Evolutionary conservation across 2,888 invertebrate species (phyloP).

Genomic region (Drosophila algonquin): DNA sequence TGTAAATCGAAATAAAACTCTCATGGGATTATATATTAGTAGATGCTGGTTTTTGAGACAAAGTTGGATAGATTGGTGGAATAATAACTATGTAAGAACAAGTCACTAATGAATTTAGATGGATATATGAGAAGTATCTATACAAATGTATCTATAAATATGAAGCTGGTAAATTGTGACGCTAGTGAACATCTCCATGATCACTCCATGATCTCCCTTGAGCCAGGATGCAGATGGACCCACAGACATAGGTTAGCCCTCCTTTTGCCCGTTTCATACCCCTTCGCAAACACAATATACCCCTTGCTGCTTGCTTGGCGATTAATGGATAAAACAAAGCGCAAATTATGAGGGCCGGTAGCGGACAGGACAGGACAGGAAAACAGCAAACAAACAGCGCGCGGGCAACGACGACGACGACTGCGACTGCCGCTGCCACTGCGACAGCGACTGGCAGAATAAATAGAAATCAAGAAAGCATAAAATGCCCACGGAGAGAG

Average conservation of each 20-base stretch:
- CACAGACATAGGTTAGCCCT: neutral
- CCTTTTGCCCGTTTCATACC: neutral
- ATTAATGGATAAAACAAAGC: constrained; percentile 59
- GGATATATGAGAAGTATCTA: too few relatives aligned
- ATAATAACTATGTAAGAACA: too few relatives aligned
- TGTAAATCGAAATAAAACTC: too few relatives aligned
- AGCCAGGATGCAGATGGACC: too few relatives aligned
- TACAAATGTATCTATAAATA: too few relatives aligned
- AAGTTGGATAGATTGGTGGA: too few relatives aligned
- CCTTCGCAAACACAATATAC: neutral
- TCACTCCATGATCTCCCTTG: too few relatives aligned
- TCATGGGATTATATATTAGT: too few relatives aligned
- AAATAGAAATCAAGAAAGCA: constrained; percentile 58
- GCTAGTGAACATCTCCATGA: too few relatives aligned
- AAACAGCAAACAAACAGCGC: constrained; percentile 35
- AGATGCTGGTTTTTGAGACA: too few relatives aligned
- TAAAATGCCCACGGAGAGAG: constrained; percentile 46
- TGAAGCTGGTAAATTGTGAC: too few relatives aligned
- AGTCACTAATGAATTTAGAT: too few relatives aligned
- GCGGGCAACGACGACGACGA: neutral
- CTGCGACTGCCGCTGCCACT: neutral
- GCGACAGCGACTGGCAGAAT: constrained; percentile 32
- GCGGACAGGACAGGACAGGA: constrained; percentile 17
- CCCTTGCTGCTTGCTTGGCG: neutral
- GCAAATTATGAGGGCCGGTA: constrained; percentile 71